These are phyloP conservation scores for Neopipo cinnamomea DNA, from an alignment of 2,113 vertebrate genomes.

Conservation along the genomic window DNA sequence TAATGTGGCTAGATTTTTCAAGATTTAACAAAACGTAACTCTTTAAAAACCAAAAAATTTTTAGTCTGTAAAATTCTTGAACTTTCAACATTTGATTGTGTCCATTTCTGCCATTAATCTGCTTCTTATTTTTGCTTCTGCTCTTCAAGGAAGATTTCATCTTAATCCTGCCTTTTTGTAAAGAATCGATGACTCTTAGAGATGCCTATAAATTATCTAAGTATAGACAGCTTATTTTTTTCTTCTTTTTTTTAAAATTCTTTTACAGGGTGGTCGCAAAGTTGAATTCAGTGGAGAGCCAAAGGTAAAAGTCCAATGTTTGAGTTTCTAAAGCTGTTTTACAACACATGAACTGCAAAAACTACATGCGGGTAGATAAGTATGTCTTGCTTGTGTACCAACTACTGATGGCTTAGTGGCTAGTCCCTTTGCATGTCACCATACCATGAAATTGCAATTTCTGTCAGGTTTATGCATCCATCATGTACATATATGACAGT, in stretches of 20 bases:
- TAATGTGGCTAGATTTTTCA: not conserved
- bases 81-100: not conserved
- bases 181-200: not conserved
- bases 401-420: not conserved
- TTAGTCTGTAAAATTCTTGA: not conserved
- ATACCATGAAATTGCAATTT: not conserved
- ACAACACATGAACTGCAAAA: not conserved
- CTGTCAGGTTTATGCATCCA: not conserved
- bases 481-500: not conserved
- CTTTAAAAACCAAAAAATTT: not conserved
- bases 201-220: not conserved
- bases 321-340: not conserved
- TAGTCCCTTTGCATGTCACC: not conserved
- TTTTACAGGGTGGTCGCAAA: conserved; percentile 85
- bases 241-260: not conserved
- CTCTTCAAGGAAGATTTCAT: not conserved
- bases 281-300: conserved; percentile 86
- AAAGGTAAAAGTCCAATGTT: conserved; percentile 78
- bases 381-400: not conserved
- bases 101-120: not conserved
- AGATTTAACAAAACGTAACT: not conserved
- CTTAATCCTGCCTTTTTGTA: not conserved
- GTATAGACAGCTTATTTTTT: not conserved
- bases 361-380: not conserved
- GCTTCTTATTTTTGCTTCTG: not conserved